Conservation (phyloP, 1,140 invertebrate species). For the Drosophila ogumai region DNA sequence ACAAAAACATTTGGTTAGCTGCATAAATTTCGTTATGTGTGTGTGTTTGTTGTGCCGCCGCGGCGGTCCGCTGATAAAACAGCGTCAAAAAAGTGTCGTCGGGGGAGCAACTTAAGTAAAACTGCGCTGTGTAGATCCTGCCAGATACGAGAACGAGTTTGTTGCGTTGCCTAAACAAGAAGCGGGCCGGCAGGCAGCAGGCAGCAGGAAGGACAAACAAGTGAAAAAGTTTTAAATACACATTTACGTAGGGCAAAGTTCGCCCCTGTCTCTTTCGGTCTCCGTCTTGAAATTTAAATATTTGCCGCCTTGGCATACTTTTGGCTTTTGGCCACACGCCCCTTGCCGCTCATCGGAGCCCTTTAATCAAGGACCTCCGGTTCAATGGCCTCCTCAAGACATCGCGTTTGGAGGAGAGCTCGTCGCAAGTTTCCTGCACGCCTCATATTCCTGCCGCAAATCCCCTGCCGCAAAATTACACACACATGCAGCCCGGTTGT, state of each 20-base stretch:
- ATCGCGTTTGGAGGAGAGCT: conserved; percentile 3
- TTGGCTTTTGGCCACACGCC: conserved; percentile 2
- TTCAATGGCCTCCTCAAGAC: conserved; percentile 64
- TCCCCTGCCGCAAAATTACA: conserved; percentile 31
- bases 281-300: conserved; percentile 36
- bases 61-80: conserved; percentile 61
- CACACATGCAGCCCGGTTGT: conserved; percentile 42
- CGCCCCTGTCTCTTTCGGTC: conserved; percentile 1
- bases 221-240: conserved; percentile 54
- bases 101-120: conserved; percentile 70
- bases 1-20: conserved; percentile 78
- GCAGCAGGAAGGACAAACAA: conserved; percentile 21
- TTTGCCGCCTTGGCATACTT: conserved; percentile 39
- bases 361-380: conserved; percentile 24
- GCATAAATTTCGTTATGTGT: conserved; percentile 68
- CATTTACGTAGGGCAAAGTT: conserved; percentile 38
- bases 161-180: conserved; percentile 42
- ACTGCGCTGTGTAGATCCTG: conserved; percentile 39
- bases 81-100: conserved; percentile 77
- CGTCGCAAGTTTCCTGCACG: conserved; percentile 28
- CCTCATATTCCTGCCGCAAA: conserved; percentile 52
- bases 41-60: conserved; percentile 30
- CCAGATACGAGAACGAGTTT: conserved; percentile 28
- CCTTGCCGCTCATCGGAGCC: not conserved
- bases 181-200: conserved; percentile 13